Percentiles rank a stretch among this genome's conserved stretches.
Evolutionary conservation across 2,113 vertebrate genomes (phyloP).

Genomic region (Etia nguti): DNA sequence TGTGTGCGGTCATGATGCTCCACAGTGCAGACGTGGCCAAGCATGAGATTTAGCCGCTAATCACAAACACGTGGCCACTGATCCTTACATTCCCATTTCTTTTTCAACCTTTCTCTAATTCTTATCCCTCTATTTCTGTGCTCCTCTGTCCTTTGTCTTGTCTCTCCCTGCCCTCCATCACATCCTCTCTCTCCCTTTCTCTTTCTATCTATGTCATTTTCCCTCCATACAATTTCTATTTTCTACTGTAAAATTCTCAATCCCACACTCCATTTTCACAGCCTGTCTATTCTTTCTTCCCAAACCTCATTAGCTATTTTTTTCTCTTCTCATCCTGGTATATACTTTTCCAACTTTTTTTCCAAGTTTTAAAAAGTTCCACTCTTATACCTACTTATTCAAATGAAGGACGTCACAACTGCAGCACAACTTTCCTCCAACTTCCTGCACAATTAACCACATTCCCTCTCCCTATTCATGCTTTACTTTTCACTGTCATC

Average conservation of each 20-base stretch:
- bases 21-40: background rate
- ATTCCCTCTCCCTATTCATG: background rate
- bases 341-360: background rate
- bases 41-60: conserved; percentile 40
- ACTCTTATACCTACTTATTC: background rate
- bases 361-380: background rate
- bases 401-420: background rate
- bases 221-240: conserved; percentile 1
- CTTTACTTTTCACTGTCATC: conserved; percentile 36
- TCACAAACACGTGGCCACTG: conserved; percentile 37
- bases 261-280: conserved; percentile 37
- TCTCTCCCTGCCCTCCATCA: conserved; percentile 4
- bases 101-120: background rate
- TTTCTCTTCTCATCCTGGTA: background rate
- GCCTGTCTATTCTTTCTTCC: conserved; percentile 9
- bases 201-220: conserved; percentile 29
- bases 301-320: conserved; percentile 44
- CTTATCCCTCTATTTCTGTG: background rate
- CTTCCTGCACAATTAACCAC: conserved; percentile 24
- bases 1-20: background rate
- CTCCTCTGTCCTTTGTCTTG: background rate
- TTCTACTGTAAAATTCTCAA: conserved; percentile 30
- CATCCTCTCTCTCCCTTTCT: background rate
- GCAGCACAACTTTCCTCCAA: background rate
- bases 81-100: conserved; percentile 43